Evolutionary conservation across 2,888 invertebrate species (phyloP).

Genomic region (Barypeithes pellucidus): DNA sequence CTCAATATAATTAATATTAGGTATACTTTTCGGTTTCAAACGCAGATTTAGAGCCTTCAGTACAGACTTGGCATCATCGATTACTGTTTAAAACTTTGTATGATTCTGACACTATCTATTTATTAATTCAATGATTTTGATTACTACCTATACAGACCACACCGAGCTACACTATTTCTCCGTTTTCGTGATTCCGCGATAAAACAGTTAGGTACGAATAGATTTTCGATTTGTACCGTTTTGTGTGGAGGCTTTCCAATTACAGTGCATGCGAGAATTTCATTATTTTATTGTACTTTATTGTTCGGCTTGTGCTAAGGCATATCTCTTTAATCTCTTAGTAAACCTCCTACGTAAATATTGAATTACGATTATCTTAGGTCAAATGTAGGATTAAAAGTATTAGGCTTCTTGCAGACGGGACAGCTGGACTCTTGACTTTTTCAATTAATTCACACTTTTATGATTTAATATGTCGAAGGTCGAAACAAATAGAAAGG

Average conservation of each 20-base stretch:
- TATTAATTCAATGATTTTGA: no score
- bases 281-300: slow-evolving; percentile 42
- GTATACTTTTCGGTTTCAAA: no score
- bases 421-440: no score
- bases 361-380: slow-evolving; percentile 11
- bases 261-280: slow-evolving; percentile 41
- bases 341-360: slow-evolving; percentile 23
- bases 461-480: no score
- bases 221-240: slow-evolving; percentile 48
- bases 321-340: slow-evolving; percentile 21
- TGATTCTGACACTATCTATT: no score
- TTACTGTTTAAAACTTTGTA: no score
- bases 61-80: no score
- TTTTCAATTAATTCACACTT: no score
- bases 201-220: slow-evolving; percentile 38
- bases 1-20: no score
- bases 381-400: slow-evolving; percentile 30
- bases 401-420: background rate
- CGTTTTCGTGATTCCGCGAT: slow-evolving; percentile 8
- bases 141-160: background rate
- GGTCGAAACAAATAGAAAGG: no score
- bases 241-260: slow-evolving; percentile 41
- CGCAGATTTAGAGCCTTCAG: no score
- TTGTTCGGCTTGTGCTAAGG: slow-evolving; percentile 27
- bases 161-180: slow-evolving; percentile 9